Conservation (phyloP, 2,113 vertebrate genomes). For the Cisticola juncidis region DNA sequence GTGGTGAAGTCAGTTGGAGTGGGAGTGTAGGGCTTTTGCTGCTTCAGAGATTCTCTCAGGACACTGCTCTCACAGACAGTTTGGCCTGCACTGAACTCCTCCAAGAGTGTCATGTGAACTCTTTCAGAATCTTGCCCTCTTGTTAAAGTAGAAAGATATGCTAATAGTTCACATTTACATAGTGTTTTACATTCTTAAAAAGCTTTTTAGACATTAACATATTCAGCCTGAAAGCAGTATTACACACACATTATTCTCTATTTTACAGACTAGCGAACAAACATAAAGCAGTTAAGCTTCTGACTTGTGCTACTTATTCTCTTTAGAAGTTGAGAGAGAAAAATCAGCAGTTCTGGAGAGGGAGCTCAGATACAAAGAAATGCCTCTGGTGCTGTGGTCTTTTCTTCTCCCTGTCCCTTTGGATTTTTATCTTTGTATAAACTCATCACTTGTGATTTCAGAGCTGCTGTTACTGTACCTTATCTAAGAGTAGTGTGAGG, state of each 20-base stretch:
- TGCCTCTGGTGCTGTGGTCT: background rate
- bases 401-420: background rate
- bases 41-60: background rate
- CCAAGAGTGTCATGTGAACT: background rate
- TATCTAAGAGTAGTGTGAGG: background rate
- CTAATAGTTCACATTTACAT: background rate
- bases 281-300: background rate
- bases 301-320: background rate
- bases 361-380: background rate
- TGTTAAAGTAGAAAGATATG: background rate
- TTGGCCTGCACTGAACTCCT: accelerated
- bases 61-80: background rate
- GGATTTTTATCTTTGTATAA: background rate
- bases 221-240: background rate
- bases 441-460: background rate
- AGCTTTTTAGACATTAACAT: background rate
- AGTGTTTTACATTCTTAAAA: background rate
- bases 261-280: constrained; percentile 1
- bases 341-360: background rate
- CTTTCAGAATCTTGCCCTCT: background rate
- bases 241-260: background rate
- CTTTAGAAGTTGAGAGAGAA: background rate
- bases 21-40: background rate
- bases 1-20: background rate
- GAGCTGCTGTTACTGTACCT: background rate